phyloP scores from a whole-genome alignment of 1,140 invertebrate species.

The Charaxes varanes region DNA sequence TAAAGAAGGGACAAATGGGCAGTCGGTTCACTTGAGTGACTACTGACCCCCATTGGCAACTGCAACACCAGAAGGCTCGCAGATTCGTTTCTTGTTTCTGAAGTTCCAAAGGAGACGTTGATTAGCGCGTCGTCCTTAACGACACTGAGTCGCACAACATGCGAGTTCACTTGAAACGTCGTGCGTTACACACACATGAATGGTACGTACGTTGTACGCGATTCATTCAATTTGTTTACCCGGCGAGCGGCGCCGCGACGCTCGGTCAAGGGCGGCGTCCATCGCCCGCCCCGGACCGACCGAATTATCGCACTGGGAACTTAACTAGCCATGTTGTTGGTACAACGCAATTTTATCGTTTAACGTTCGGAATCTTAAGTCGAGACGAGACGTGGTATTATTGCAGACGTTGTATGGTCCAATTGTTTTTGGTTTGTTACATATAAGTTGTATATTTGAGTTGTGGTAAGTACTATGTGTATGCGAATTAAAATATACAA shows the following conservation, averaged over 20 bases:
- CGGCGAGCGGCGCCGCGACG: slow-evolving; percentile 37
- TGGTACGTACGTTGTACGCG: slow-evolving; percentile 58
- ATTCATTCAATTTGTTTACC: slow-evolving; percentile 71
- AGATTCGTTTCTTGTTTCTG: too few species aligned
- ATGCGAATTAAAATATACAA: too few species aligned
- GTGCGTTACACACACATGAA: slow-evolving; percentile 66
- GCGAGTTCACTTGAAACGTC: slow-evolving; percentile 60
- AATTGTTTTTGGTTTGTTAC: too few species aligned
- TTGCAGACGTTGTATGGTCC: too few species aligned
- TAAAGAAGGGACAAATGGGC: too few species aligned
- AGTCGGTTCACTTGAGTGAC: too few species aligned
- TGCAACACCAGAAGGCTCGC: slow-evolving; percentile 2
- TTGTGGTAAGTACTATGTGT: too few species aligned
- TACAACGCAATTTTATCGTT: not conserved
- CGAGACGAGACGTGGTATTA: too few species aligned
- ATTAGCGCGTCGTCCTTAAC: slow-evolving; percentile 16
- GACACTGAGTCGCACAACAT: slow-evolving; percentile 37
- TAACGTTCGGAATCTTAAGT: too few species aligned
- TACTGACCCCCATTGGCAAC: too few species aligned
- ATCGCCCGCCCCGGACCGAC: slow-evolving; percentile 39
- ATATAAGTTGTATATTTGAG: too few species aligned
- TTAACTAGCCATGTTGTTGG: slow-evolving; percentile 18
- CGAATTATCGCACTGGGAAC: slow-evolving; percentile 25
- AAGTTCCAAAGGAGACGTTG: not conserved
- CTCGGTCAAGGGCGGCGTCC: slow-evolving; percentile 56